Conservation (phyloP, 92 coral and sea anemone species). For the Montipora capitata region DNA sequence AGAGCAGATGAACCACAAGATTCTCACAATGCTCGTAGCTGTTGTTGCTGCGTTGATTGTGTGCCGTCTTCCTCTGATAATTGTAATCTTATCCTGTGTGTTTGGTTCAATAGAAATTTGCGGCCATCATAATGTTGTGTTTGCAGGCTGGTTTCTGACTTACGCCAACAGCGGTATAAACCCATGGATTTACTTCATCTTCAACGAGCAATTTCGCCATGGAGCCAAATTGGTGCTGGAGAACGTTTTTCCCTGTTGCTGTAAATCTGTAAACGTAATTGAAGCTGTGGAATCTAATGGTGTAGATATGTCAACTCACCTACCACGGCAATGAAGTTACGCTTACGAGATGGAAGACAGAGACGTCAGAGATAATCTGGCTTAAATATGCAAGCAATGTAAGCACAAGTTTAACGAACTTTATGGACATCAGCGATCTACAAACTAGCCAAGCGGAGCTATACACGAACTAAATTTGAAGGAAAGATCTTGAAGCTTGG, state of each 20-base stretch:
- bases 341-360: too few relatives aligned
- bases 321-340: neutral
- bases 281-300: neutral
- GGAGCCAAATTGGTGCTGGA: slow-evolving; percentile 48
- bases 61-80: slow-evolving; percentile 75
- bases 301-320: neutral
- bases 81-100: slow-evolving; percentile 15
- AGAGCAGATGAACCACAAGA: slow-evolving; percentile 71
- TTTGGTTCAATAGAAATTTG: neutral
- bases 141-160: slow-evolving; percentile 40
- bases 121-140: neutral
- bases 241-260: slow-evolving; percentile 18
- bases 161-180: slow-evolving; percentile 57
- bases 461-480: too few relatives aligned
- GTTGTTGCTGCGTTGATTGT: slow-evolving; percentile 65
- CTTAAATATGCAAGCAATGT: too few relatives aligned
- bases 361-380: too few relatives aligned
- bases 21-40: slow-evolving; percentile 64
- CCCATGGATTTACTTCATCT: slow-evolving; percentile 70
- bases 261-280: slow-evolving; percentile 18
- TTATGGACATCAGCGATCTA: too few relatives aligned
- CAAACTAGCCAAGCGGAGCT: too few relatives aligned
- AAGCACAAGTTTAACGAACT: too few relatives aligned
- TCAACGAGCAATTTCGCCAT: slow-evolving; percentile 55
- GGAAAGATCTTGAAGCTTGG: too few relatives aligned